A percentile compares a stretch with the other conserved stretches of the same genome.
Evolutionary conservation across 1,140 invertebrate species (phyloP).

Genomic region (Agrilus planipennis): DNA sequence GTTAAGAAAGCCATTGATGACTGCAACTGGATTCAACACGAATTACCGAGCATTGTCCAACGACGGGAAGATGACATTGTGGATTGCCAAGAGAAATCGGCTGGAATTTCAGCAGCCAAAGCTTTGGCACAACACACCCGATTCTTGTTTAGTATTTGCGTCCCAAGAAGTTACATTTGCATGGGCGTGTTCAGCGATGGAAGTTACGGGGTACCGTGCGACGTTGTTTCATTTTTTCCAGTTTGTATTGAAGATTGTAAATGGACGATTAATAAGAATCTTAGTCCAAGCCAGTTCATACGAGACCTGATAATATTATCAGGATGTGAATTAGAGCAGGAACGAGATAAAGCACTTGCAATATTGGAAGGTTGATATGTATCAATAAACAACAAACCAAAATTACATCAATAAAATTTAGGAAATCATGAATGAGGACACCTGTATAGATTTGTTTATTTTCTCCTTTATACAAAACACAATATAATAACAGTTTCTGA

Average conservation of each 20-base stretch:
- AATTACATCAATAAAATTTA: too few species aligned
- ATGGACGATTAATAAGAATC: constrained; percentile 80
- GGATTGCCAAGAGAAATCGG: constrained; percentile 92
- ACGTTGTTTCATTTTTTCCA: constrained; percentile 93
- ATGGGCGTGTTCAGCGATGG: constrained; percentile 99
- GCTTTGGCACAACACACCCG: constrained; percentile 96
- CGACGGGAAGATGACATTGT: constrained; percentile 96
- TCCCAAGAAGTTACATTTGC: constrained; percentile 68
- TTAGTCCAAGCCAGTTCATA: constrained; percentile 75
- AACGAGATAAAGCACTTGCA: constrained; percentile 82
- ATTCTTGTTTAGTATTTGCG: constrained; percentile 87
- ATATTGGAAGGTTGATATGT: too few species aligned
- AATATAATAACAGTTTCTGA: too few species aligned
- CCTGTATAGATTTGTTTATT: too few species aligned
- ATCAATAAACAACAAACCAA: too few species aligned
- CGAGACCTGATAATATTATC: constrained; percentile 74
- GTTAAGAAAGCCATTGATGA: too few species aligned
- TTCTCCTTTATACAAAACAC: too few species aligned
- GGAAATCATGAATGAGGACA: too few species aligned
- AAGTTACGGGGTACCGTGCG: constrained; percentile 75
- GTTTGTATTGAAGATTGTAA: constrained; percentile 65
- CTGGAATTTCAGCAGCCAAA: constrained; percentile 96
- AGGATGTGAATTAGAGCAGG: constrained; percentile 80
- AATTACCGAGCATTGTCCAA: constrained; percentile 88
- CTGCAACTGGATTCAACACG: constrained; percentile 64